Percentiles rank a stretch among this genome's conserved stretches.
These are phyloP conservation scores for Tyrannus savana DNA, from an alignment of 2,113 vertebrate genomes.

Conservation along the genomic window DNA sequence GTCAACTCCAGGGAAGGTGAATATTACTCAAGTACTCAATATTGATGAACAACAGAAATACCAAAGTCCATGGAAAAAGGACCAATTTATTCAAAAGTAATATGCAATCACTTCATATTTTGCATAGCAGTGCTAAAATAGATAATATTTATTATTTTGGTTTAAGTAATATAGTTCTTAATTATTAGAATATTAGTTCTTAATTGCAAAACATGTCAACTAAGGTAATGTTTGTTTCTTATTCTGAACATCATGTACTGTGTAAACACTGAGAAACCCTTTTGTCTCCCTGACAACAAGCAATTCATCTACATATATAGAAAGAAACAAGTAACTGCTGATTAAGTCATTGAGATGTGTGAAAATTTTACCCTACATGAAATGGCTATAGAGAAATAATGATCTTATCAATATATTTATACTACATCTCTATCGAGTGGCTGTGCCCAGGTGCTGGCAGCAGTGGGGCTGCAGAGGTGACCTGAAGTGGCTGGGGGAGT, in stretches of 20 bases:
- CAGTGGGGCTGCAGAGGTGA: not conserved
- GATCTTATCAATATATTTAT: not conserved
- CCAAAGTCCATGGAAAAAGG: not conserved
- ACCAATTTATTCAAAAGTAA: not conserved
- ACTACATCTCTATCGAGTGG: not conserved
- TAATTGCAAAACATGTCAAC: not conserved
- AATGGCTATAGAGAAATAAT: not conserved
- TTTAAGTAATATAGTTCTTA: not conserved
- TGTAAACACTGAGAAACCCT: not conserved
- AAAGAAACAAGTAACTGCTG: conserved; percentile 10
- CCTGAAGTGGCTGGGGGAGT: too few relatives aligned
- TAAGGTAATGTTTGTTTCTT: conserved; percentile 32
- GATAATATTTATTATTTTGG: not conserved
- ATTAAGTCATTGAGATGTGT: not conserved
- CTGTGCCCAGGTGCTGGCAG: not conserved
- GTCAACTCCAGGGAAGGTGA: not conserved
- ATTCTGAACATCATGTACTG: not conserved
- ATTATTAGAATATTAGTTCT: not conserved
- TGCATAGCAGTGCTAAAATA: not conserved
- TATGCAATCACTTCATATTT: not conserved
- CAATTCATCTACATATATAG: not conserved
- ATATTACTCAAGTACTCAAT: not conserved
- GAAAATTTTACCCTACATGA: not conserved
- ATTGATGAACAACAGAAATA: not conserved
- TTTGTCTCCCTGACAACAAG: conserved; percentile 59